Evolutionary conservation across 2,113 vertebrate species (phyloP), one percentile per base, ranked within the genome.

Genomic region (Macrotis lagotis): DNA sequence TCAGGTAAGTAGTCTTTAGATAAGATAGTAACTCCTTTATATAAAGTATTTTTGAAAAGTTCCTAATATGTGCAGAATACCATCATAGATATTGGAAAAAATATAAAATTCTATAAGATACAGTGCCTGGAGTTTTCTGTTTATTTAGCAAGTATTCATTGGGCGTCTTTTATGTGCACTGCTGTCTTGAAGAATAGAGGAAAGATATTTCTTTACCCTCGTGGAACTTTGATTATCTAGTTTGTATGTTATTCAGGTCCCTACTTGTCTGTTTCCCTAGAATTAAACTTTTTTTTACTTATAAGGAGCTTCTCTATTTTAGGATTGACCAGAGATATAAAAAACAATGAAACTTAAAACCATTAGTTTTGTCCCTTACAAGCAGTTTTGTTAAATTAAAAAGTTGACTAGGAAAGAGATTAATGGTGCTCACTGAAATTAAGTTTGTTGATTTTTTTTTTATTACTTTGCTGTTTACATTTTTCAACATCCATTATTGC

Each of bases 1-100:
- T 98, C 99, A 98, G 99, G 99, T 99, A 98, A 98, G 97, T 96
- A 47, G 48, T 94, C 31, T 97, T 97, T 95, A 94, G 50, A 11
- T 93, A 95, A 95, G 12, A 51, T 91, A 83, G 0, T 92, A 0
- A 7, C 83, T 93, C 92, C 48, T 59, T 53, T 91, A 28, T 92
- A 44, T 92, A 31, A 93, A 89, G 0, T 48, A 66, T 24, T 91
- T 1, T 95, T 94, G 94, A 66, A 94, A 93, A 83, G n/a, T 83
- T 16, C n/a, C 2, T 22, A 44, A 83, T 44, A 44, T 44, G n/a
- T 24, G 19, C 66, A 74, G 37, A 8, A 74, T n/a, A n/a, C 66
- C n/a, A 6, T n/a, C 31, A 59, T 31, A 74, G 37, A 74, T 6
- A 74, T 74, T n/a, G 16, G 37, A 74, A 74, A 16, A 74, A 74